Conservation (phyloP, 2,888 invertebrate species). For the Campoplex capitator region DNA sequence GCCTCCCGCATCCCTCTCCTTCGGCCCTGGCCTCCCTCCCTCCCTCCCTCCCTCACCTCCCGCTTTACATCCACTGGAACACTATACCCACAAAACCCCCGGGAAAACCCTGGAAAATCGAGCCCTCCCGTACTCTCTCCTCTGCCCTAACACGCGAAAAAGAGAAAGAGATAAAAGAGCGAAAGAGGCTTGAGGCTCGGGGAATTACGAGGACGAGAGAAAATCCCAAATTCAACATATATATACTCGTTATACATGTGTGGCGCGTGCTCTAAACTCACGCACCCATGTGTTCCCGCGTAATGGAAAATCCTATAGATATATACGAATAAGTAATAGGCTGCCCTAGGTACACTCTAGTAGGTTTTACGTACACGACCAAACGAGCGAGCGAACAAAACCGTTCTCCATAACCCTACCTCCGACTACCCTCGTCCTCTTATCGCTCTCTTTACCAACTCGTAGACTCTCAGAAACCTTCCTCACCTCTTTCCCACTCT, state of each 20-base stretch:
- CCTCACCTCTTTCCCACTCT: neutral
- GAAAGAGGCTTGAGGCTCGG: neutral
- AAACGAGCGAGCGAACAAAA: constrained; percentile 27
- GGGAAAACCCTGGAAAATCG: constrained; percentile 84
- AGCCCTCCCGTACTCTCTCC: constrained; percentile 71
- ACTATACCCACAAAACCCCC: constrained; percentile 80
- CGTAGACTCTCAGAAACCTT: neutral
- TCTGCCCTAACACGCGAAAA: constrained; percentile 13
- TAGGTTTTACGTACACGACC: constrained; percentile 12
- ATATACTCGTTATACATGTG: neutral
- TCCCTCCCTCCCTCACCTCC: constrained; percentile 39
- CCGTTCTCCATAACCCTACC: neutral
- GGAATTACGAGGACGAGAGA: constrained; percentile 22
- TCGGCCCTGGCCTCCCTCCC: constrained; percentile 54
- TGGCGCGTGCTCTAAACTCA: constrained; percentile 74
- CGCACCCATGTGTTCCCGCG: constrained; percentile 73
- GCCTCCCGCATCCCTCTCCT: constrained; percentile 57
- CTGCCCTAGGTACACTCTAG: neutral
- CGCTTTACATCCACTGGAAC: constrained; percentile 71
- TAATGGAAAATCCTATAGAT: neutral
- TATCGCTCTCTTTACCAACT: neutral
- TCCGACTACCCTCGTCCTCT: neutral
- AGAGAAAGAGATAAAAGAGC: neutral
- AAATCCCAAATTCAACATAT: constrained; percentile 57
- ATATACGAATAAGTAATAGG: neutral